phyloP scores from a whole-genome alignment of 2,113 vertebrate species.

The Pituophis catenifer region DNA sequence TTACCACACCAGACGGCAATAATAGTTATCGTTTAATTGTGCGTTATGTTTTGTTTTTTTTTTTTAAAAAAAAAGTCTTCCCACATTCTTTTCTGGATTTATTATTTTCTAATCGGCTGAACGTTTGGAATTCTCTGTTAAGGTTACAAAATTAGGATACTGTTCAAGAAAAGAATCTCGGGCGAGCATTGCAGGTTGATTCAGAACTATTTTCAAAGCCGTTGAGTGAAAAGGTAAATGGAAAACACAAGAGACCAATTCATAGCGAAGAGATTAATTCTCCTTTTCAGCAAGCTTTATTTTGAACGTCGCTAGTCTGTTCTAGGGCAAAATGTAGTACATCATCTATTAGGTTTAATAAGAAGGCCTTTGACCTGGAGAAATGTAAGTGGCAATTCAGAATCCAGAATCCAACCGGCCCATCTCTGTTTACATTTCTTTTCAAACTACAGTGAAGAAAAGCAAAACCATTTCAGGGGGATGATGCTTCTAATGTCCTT shows the following conservation, averaged over 20 bases:
- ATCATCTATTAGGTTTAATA: conserved; percentile 1
- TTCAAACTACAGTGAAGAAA: conserved; percentile 33
- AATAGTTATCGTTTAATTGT: background rate
- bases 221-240: background rate
- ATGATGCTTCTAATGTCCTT: conserved; percentile 42
- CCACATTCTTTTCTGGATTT: background rate
- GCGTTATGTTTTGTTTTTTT: background rate
- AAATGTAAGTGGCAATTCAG: conserved; percentile 17
- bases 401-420: conserved; percentile 17
- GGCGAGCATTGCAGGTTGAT: background rate
- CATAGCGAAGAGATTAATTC: background rate
- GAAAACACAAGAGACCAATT: background rate
- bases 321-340: background rate
- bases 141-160: background rate
- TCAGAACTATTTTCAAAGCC: background rate
- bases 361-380: conserved; percentile 18
- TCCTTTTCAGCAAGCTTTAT: background rate
- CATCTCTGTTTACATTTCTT: conserved; percentile 30
- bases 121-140: background rate
- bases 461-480: conserved; percentile 26
- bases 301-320: background rate
- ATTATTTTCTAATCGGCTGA: background rate
- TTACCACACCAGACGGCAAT: background rate
- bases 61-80: background rate
- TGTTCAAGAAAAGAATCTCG: background rate